Conservation (phyloP, 2,113 vertebrate species). For the Cryptomyrus ogoouensis region DNA sequence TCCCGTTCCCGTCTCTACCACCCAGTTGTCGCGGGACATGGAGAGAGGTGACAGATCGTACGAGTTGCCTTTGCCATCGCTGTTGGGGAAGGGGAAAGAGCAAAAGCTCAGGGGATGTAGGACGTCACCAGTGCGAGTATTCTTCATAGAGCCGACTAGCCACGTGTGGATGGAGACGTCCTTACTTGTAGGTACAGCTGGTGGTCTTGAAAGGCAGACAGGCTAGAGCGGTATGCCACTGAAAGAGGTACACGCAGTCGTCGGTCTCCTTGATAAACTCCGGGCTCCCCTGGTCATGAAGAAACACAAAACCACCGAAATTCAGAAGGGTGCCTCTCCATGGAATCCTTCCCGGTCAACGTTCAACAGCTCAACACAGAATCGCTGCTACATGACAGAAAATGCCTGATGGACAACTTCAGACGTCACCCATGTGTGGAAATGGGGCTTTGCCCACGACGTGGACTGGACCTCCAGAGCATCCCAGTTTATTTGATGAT, state of each 20-base stretch:
- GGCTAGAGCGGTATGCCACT: constrained; percentile 79
- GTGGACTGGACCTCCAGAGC: neutral
- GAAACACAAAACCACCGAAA: constrained; percentile 11
- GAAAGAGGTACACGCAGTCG: constrained; percentile 88
- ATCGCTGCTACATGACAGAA: neutral
- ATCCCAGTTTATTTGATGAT: neutral
- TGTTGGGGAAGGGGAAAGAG: constrained; percentile 37
- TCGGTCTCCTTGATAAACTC: constrained; percentile 82
- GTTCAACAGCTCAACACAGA: neutral
- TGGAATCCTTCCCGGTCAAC: neutral
- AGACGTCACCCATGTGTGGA: neutral
- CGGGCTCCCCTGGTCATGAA: constrained; percentile 57
- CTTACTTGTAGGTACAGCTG: constrained; percentile 85
- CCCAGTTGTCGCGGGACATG: constrained; percentile 74
- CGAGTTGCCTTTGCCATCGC: constrained; percentile 70
- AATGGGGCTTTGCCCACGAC: neutral
- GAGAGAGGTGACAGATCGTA: constrained; percentile 85
- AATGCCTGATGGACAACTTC: neutral
- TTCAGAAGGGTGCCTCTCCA: neutral
- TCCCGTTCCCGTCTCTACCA: constrained; percentile 53
- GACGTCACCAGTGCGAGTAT: neutral
- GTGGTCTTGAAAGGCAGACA: constrained; percentile 74
- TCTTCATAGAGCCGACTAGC: neutral
- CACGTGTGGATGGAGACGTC: neutral
- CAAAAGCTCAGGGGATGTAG: neutral